Evolutionary conservation across 2,113 vertebrate genomes (phyloP), one percentile per base, ranked within the genome.

Genomic region (Mobula hypostoma): DNA sequence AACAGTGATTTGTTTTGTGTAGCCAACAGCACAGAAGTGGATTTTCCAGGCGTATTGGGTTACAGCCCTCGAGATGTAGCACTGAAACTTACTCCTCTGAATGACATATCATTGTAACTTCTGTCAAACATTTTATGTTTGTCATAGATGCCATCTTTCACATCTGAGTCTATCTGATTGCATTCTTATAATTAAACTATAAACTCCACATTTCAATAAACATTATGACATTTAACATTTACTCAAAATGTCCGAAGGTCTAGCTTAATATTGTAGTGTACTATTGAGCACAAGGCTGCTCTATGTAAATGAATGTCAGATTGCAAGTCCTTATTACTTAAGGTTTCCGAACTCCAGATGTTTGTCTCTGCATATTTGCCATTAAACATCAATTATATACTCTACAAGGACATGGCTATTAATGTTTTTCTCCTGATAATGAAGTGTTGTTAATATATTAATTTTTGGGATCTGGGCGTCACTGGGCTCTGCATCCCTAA

Each of bases 1-100:
- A 93, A 93, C 68, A 93, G 90, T 93, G 90, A 93, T 93, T 93
- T 74, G 68, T 93, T 74, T 74, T 74, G 68, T 93, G 90, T 48
- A 93, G 90, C 36, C 68, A 48, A 19, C 68, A 29, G 68, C 32
- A 48, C 90, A 74, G 90, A 93, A 72, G 66, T 27, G 24, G 66
- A 48, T 93, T 93, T 93, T 93, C 90, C 90, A 93, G 68, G 90
- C 90, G 58, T 93, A 93, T 93, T 72, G 58, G 68, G 36, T 93
- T 93, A 48, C 90, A 72, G 63, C 19, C 68, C 90, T 27, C 36
- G 8, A 72, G 36, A 72, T 19, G 7, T 24, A 48, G 19, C n/a
- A 24, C 36, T 91, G 32, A 91, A 93, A 36, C 87, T 17, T 87
- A 87, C 2, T 87, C 56, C 14, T 66, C 14, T 12, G 21, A 85